Evolutionary conservation across 1,140 invertebrate genomes (phyloP).

Genomic region (Hyles euphorbiae): DNA sequence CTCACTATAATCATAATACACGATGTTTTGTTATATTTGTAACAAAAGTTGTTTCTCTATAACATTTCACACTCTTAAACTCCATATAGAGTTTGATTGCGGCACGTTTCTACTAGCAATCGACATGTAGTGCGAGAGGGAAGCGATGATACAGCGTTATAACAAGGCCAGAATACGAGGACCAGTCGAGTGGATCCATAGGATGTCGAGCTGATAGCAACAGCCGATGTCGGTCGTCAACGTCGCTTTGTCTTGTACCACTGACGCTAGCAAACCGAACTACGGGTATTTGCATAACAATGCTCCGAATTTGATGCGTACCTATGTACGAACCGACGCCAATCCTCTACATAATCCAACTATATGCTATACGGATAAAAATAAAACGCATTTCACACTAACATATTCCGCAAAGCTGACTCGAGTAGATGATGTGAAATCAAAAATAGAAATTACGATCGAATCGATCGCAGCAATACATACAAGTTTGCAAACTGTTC

Average conservation of each 20-base stretch:
- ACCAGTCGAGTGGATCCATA: conserved; percentile 40
- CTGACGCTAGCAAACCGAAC: conserved; percentile 56
- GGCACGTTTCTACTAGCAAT: not conserved
- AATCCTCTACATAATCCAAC: conserved; percentile 19
- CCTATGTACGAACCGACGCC: conserved; percentile 20
- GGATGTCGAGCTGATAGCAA: conserved; percentile 49
- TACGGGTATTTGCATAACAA: conserved; percentile 68
- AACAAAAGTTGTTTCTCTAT: too few species aligned
- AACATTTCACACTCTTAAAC: too few species aligned
- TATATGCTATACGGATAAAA: conserved; percentile 6
- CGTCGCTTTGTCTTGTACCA: conserved; percentile 65
- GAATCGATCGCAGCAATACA: not conserved
- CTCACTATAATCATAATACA: too few species aligned
- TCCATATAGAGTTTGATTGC: too few species aligned
- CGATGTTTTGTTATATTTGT: too few species aligned
- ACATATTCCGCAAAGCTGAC: too few species aligned
- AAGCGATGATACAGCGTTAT: conserved; percentile 13
- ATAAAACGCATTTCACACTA: not conserved
- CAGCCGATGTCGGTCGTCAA: conserved; percentile 58
- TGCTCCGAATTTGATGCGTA: conserved; percentile 56
- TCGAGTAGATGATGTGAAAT: too few species aligned
- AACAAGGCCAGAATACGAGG: conserved; percentile 35
- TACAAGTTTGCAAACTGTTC: conserved; percentile 12
- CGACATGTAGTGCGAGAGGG: conserved; percentile 1
- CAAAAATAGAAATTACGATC: too few species aligned